Evolutionary conservation across 2,888 invertebrate genomes (phyloP), one percentile per base, ranked within the genome.

Genomic region (Mythimna loreyi): DNA sequence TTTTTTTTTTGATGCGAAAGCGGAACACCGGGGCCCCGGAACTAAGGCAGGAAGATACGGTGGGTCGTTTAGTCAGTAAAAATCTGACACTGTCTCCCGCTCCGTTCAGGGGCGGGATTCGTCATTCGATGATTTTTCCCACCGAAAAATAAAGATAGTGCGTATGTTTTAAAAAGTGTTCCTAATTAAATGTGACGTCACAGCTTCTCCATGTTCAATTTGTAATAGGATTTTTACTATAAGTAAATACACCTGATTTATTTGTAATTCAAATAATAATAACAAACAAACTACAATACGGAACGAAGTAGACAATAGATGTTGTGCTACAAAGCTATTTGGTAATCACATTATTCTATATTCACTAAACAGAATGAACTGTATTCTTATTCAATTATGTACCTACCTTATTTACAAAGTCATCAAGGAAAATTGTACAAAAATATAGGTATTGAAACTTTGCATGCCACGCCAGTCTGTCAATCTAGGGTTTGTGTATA

Each of bases 391-490:
- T 62, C 11, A 55, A 53, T 49, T n/a, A 19, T 43, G 21, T 23
- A 40, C 3, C 4, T 16, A 6, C 19, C 25, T 16, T 43, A 30
- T 30, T 57, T 56, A 49, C 40, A 52, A 25, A 52, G 49, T 40
- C 0, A 28, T 25, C 8, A n/a, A 61, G 58, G 65, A 62, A 71
- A 77, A 55, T 30, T 13, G 3, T 9, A 33, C 28, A 45, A 66
- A 50, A 56, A 33, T 25, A 16, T 43, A 23, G 19, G 11, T 55
- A 45, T 28, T 53, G 16, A 49, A 45, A 59, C 43, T 62, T 69
- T 45, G 28, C 36, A 69, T 57, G 47, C 72, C 13, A 49, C 57
- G 13, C 47, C 21, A 61, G 16, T 60, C 16, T 11, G 28, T 57
- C 62, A 52, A 65, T 52, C 47, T 43, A 33, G n/a, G 53, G 30